Evolutionary conservation across 2,888 invertebrate genomes (phyloP), one percentile per base, ranked within the genome.

Genomic region (Dicyrtomina minuta): DNA sequence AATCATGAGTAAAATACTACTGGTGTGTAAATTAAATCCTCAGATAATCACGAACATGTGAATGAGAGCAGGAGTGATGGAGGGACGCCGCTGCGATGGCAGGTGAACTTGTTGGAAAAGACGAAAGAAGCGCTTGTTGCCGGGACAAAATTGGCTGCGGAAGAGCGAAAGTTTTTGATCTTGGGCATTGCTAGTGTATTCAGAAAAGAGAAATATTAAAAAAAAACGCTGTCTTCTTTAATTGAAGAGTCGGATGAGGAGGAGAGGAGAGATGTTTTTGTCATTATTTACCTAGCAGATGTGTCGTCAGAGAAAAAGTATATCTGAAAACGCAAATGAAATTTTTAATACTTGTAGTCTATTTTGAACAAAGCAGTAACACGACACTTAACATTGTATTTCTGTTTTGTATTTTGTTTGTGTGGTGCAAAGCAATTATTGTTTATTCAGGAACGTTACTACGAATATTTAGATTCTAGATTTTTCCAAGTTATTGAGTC

Each of bases 121-220:
- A 17, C 61, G 2, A 27, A 46, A 12, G 20, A 17, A 51, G 51
- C 68, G 10, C 61, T 60, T 8, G 53, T 41, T 5, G 68, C 60
- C 6, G 68, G 68, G 15, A 46, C 41, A n/a, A 51, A 41, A 43
- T 15, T 43, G 10, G 26, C 2, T 1, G 27, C 22, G 24, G 39
- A 24, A 20, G 53, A 24, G 20, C 69, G 77, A 80, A 82, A 79
- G 26, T 81, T 79, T 68, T 73, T 83, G 15, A 80, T 82, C 0
- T 81, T 83, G 12, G 83, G 82, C 12, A 81, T 83, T 56, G 81
- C 83, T 3, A 80, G 81, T 2, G 81, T 83, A 13, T 78, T 79
- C 66, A 76, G 83, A 56, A 77, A 78, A 46, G 81, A 81, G 39
- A 79, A 79, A 66, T 83, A 83, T 75, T 75, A 83, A 41, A 74